Evolutionary conservation across 2,797 vertebrate species (phyloP).

Genomic region (Melanotaenia pygmaea): DNA sequence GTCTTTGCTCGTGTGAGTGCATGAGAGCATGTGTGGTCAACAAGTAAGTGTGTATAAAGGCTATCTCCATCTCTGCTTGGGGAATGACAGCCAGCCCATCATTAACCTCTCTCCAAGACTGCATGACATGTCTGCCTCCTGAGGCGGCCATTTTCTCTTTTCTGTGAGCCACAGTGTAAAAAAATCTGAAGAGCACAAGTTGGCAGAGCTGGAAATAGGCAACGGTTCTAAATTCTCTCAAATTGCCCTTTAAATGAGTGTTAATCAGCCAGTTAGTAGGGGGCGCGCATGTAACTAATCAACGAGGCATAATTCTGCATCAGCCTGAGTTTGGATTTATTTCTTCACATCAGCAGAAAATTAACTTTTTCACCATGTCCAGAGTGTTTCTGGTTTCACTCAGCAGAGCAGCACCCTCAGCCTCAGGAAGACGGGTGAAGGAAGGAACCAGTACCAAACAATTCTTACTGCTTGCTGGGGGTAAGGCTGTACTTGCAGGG

Average conservation of each 20-base stretch:
- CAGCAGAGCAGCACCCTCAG: too few species aligned
- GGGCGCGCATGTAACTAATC: too few species aligned
- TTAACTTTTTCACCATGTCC: too few species aligned
- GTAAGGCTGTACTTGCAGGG: too few species aligned
- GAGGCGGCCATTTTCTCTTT: slow-evolving; percentile 67
- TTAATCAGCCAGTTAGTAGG: not conserved
- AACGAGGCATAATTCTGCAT: too few species aligned
- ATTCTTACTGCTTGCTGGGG: too few species aligned
- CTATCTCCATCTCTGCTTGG: slow-evolving; percentile 60
- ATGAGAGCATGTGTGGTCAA: slow-evolving; percentile 53
- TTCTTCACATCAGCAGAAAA: too few species aligned
- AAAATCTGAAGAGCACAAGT: slow-evolving; percentile 41
- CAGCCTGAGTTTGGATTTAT: too few species aligned
- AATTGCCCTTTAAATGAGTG: slow-evolving; percentile 33
- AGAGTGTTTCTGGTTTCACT: too few species aligned
- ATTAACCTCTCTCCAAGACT: slow-evolving; percentile 75
- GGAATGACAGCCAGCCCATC: slow-evolving; percentile 70
- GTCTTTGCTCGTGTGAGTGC: slow-evolving; percentile 25
- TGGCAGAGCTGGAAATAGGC: slow-evolving; percentile 32
- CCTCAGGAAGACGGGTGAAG: too few species aligned
- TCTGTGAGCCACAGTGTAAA: slow-evolving; percentile 44
- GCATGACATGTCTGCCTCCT: slow-evolving; percentile 59
- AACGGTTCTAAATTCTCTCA: slow-evolving; percentile 12
- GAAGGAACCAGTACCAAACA: too few species aligned
- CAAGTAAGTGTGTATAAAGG: slow-evolving; percentile 56